Conservation (phyloP, 2,797 vertebrate genomes). For the Lacerta bilineata region DNA sequence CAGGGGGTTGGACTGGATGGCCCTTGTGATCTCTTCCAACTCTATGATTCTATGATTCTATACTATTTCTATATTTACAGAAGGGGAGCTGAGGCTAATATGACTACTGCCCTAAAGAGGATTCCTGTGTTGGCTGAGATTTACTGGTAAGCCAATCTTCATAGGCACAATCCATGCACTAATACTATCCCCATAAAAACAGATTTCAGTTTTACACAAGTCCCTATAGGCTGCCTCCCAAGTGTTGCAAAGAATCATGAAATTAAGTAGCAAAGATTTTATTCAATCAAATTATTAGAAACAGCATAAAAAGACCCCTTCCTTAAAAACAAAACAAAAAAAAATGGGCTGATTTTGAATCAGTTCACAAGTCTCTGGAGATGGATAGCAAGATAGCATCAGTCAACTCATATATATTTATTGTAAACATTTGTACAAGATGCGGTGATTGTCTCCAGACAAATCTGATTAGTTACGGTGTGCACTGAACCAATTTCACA, state of each 20-base stretch:
- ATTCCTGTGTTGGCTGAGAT: not conserved
- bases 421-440: conserved; percentile 75
- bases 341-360: conserved; percentile 24
- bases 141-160: not conserved
- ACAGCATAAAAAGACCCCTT: conserved; percentile 12
- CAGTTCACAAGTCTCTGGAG: conserved; percentile 66
- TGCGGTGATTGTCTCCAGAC: conserved; percentile 72
- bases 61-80: not conserved
- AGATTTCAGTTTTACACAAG: not conserved
- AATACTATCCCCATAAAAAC: not conserved
- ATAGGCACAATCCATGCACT: not conserved
- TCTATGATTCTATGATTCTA: too few relatives aligned
- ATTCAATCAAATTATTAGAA: conserved; percentile 46
- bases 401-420: conserved; percentile 67
- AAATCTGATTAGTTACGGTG: conserved; percentile 75
- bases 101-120: not conserved
- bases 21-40: too few relatives aligned
- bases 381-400: conserved; percentile 67
- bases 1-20: too few relatives aligned
- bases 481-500: conserved; percentile 71
- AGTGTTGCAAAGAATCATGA: conserved; percentile 13
- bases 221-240: not conserved
- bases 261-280: conserved; percentile 40
- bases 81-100: not conserved
- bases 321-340: conserved; percentile 48